Base-by-base conservation (phyloP, 2,797 vertebrate genomes). In the Ibycter americanus region DNA sequence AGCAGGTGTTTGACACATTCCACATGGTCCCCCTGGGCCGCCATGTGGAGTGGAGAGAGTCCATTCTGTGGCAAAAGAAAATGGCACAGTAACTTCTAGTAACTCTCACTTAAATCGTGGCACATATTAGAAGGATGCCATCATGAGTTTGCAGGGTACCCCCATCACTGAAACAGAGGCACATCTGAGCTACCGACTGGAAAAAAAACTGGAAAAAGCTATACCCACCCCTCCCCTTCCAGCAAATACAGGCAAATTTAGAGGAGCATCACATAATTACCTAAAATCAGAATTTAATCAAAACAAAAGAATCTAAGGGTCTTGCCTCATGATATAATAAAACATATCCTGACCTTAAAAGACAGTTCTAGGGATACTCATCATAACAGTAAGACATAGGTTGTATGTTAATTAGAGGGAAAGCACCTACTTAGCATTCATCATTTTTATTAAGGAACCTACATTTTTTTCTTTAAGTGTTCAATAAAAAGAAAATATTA, bases 21-120 rank as follows among this genome's bases (percentile, higher is more conserved):
- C 29, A 99, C 99, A 1, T 99, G 99, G 98, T 99, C 99, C 15
- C 99, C 99, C 84, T 99, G 99, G 3, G 99, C 99, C 0, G 99
- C 99, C 99, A 99, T 99, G 98, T 99, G 99, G 19, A 99, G 99
- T 0, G 99, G 99, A 68, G 99, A 99, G 71, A 99, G 98, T 13
- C 99, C 99, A 2, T 99, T 99, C 99, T 99, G 94, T 1, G 40
- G 17, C 38, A 85, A n/a, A 26, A 55, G 68, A 63, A 92, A 89
- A 66, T 6, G 71, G 19, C 94, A 82, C 2, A 22, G 29, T 27
- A 59, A 63, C 46, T 65, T 38, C 25, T 4, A 31, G 55, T 26
- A 25, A 40, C 31, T 25, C 38, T 11, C 26, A 4, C 34, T 25
- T 23, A 4, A 9, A 55, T 4, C 0, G 1, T 3, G 49, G 36